Percentiles rank a stretch among this genome's conserved stretches.
Conservation (phyloP, 2,797 vertebrate genomes). For the Clangula hyemalis region DNA sequence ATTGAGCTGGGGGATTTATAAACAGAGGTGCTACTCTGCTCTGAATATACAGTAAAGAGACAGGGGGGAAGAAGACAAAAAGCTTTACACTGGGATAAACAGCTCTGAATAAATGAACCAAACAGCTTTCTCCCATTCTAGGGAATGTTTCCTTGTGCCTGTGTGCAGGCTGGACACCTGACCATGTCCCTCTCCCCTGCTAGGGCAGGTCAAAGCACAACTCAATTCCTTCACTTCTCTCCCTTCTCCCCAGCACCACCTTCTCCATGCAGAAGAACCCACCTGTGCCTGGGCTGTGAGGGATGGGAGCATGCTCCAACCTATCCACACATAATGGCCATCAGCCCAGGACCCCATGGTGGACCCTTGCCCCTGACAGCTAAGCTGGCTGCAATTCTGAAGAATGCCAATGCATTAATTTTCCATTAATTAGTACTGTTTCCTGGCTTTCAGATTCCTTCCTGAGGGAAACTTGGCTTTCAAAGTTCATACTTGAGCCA, state of each 20-base stretch:
- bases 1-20: background rate
- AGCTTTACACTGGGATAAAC: background rate
- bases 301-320: rapidly evolving
- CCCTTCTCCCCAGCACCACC: background rate
- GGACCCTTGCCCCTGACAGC: rapidly evolving
- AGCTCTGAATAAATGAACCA: background rate
- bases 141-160: background rate
- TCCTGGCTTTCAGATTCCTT: background rate
- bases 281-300: background rate
- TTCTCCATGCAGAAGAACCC: background rate
- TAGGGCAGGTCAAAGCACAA: background rate
- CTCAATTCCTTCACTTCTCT: background rate
- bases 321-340: background rate
- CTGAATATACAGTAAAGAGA: background rate
- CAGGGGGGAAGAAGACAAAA: background rate
- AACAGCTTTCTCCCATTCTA: background rate
- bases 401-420: rapidly evolving
- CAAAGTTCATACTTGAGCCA: background rate
- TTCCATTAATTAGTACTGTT: background rate
- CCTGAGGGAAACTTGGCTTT: background rate
- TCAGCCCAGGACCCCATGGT: background rate
- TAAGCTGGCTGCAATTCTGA: background rate
- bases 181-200: background rate
- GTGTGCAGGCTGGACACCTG: background rate
- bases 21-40: background rate